Evolutionary conservation across 2,113 vertebrate species (phyloP).

Genomic region (Ciconia boyciana): DNA sequence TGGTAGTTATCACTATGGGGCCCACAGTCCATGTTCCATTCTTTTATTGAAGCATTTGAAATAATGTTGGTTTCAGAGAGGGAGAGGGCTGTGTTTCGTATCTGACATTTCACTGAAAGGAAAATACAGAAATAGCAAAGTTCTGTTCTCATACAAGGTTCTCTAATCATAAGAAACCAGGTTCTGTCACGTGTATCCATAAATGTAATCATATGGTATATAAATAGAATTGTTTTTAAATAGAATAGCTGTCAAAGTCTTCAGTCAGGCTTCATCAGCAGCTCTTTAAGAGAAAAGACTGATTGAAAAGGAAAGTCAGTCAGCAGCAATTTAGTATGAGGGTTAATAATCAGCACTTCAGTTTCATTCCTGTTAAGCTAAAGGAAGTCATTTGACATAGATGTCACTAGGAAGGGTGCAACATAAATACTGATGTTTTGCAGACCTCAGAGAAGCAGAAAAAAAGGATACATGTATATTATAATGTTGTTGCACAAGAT

Average conservation of each 20-base stretch:
- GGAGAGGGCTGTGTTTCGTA: background rate
- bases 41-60: background rate
- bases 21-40: background rate
- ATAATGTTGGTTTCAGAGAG: background rate
- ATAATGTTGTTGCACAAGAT: background rate
- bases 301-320: slow-evolving; percentile 32
- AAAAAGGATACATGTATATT: background rate
- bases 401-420: background rate
- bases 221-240: slow-evolving; percentile 53
- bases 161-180: background rate
- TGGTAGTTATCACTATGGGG: background rate
- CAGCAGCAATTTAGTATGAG: slow-evolving; percentile 25
- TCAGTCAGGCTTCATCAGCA: slow-evolving; percentile 31
- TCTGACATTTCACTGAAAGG: background rate
- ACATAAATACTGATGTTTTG: slow-evolving; percentile 13
- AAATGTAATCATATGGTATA: slow-evolving; percentile 33
- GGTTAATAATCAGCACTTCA: slow-evolving; percentile 38
- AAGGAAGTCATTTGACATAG: slow-evolving; percentile 29
- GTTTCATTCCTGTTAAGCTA: slow-evolving; percentile 36
- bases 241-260: slow-evolving; percentile 31
- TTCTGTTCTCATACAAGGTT: background rate
- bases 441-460: background rate
- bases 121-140: background rate
- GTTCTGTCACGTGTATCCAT: background rate
- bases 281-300: slow-evolving; percentile 4